phyloP scores from a whole-genome alignment of 2,797 vertebrate species.

The Pseudomugil tenellus region DNA sequence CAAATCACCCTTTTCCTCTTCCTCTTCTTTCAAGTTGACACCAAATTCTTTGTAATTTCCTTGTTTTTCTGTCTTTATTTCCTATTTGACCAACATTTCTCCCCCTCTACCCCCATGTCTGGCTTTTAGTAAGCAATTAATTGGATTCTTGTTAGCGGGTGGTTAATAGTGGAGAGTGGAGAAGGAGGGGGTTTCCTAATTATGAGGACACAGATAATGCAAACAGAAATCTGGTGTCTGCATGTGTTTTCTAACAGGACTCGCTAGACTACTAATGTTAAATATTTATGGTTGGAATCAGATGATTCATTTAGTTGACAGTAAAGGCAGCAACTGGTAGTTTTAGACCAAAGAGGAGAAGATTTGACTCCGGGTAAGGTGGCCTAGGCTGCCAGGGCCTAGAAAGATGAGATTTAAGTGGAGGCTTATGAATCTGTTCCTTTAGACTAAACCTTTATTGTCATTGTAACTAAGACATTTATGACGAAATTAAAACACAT shows the following conservation, averaged over 20 bases:
- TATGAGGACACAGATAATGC: slow-evolving; percentile 72
- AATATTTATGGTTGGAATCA: slow-evolving; percentile 1
- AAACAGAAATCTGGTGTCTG: slow-evolving; percentile 57
- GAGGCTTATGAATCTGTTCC: slow-evolving; percentile 49
- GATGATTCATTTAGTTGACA: background rate
- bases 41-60: slow-evolving; percentile 26
- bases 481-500: no score
- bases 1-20: slow-evolving; percentile 27
- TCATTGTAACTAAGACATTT: no score
- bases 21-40: slow-evolving; percentile 35
- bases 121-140: slow-evolving; percentile 74
- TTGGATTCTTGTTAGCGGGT: slow-evolving; percentile 71
- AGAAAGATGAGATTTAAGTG: slow-evolving; percentile 44
- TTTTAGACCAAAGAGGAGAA: slow-evolving; percentile 9
- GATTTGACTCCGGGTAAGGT: background rate
- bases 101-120: slow-evolving; percentile 36
- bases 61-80: slow-evolving; percentile 27
- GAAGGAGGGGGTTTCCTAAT: slow-evolving; percentile 53
- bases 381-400: slow-evolving; percentile 34
- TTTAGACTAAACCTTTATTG: no score
- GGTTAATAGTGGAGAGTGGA: slow-evolving; percentile 61
- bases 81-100: slow-evolving; percentile 25
- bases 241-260: slow-evolving; percentile 34
- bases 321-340: background rate
- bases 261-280: background rate